Percentiles rank a stretch among this genome's conserved stretches.
phyloP scores from a whole-genome alignment of 2,113 vertebrate species.

The Centrocercus urophasianus region DNA sequence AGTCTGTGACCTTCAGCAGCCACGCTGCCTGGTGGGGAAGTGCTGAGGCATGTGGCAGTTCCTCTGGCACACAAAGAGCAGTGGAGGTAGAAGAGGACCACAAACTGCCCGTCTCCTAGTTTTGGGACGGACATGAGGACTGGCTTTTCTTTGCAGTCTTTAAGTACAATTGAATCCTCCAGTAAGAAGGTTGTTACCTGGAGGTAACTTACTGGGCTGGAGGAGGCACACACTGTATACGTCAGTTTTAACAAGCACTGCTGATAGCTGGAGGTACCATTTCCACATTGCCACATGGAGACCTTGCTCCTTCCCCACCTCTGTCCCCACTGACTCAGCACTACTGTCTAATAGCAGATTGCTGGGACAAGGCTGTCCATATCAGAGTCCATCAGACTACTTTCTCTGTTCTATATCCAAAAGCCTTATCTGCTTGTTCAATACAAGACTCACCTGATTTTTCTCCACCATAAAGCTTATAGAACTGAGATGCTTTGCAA shows the following conservation, averaged over 20 bases:
- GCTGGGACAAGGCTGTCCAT: not conserved
- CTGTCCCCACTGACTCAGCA: not conserved
- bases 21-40: not conserved
- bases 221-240: not conserved
- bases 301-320: not conserved
- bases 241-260: not conserved
- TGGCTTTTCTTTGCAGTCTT: not conserved
- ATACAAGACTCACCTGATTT: not conserved
- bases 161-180: not conserved
- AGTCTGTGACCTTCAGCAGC: fast-evolving
- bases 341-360: not conserved
- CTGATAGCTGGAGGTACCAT: not conserved
- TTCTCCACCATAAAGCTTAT: not conserved
- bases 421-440: not conserved
- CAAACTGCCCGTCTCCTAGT: not conserved
- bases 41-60: not conserved
- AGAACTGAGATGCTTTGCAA: not conserved
- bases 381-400: not conserved
- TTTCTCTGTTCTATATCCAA: not conserved
- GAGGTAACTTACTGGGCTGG: not conserved
- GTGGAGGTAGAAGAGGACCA: not conserved
- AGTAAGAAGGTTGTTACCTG: not conserved
- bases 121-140: not conserved
- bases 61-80: not conserved
- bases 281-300: not conserved